These are phyloP conservation scores for Anas acuta DNA, from an alignment of 2,797 vertebrate species.

Conservation along the genomic window DNA sequence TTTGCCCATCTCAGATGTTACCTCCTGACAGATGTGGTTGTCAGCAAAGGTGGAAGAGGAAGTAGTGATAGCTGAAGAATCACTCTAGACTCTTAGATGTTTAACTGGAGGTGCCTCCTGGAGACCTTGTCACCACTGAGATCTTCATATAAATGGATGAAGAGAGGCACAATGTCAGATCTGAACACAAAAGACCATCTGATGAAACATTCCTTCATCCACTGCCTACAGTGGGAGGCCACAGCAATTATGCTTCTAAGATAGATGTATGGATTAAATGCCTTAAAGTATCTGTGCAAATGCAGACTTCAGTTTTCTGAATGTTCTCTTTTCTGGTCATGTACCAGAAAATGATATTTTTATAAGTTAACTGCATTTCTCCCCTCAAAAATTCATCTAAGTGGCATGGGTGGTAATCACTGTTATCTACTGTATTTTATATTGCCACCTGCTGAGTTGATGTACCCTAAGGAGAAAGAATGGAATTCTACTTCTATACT, in stretches of 20 bases:
- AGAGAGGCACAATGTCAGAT: neutral
- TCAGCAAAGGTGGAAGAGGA: neutral
- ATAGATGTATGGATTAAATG: neutral
- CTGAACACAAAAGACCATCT: neutral
- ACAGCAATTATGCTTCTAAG: neutral
- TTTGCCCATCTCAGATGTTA: neutral
- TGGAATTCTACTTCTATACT: neutral
- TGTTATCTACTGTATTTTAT: neutral
- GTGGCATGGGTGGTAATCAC: neutral
- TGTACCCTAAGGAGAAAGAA: neutral
- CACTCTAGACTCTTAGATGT: neutral
- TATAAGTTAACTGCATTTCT: neutral
- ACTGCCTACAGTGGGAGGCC: neutral
- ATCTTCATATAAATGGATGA: neutral
- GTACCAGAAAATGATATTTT: neutral
- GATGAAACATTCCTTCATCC: neutral
- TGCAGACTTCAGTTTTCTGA: neutral
- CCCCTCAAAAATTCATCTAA: neutral
- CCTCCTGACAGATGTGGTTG: rapidly evolving
- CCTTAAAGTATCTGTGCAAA: neutral
- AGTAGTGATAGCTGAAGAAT: neutral
- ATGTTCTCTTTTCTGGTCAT: neutral
- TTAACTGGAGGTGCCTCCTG: neutral
- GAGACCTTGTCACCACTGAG: neutral
- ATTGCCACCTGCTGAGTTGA: neutral